A percentile compares a stretch with the other conserved stretches of the same genome.
Evolutionary conservation across 2,888 invertebrate species (phyloP).

Genomic region (Morpho deidamia): DNA sequence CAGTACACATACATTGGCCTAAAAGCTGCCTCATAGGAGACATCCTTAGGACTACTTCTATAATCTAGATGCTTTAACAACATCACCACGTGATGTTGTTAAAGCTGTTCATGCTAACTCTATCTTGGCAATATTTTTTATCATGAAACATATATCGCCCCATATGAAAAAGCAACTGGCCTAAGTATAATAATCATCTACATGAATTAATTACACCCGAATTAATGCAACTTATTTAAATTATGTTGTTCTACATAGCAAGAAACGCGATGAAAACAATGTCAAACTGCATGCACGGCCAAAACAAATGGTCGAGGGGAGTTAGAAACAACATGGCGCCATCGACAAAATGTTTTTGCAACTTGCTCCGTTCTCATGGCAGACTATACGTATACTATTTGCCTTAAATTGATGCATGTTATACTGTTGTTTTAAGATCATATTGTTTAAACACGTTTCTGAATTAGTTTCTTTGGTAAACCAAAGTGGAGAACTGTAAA

Average conservation of each 20-base stretch:
- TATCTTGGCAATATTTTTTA: no score
- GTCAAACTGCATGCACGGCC: conserved; percentile 39
- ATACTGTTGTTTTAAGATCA: conserved; percentile 12
- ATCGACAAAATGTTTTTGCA: conserved; percentile 37
- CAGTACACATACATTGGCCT: no score
- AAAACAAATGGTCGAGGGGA: conserved; percentile 28
- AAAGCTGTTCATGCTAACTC: no score
- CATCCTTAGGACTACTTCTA: no score
- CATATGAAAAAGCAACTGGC: neutral
- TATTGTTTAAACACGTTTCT: conserved; percentile 10
- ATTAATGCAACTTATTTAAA: conserved; percentile 15
- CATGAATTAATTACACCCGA: neutral
- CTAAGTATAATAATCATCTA: neutral
- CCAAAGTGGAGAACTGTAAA: no score
- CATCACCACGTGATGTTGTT: no score
- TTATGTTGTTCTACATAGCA: conserved; percentile 12
- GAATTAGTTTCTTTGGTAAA: no score
- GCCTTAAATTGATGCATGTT: conserved; percentile 22
- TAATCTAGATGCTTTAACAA: no score
- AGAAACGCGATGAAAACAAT: conserved; percentile 35
- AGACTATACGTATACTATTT: conserved; percentile 33
- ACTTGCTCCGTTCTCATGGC: conserved; percentile 36
- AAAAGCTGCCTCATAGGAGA: no score
- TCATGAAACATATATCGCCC: no score
- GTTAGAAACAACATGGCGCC: conserved; percentile 45